Conservation (phyloP, 1,140 invertebrate genomes). For the Papilio machaon region DNA sequence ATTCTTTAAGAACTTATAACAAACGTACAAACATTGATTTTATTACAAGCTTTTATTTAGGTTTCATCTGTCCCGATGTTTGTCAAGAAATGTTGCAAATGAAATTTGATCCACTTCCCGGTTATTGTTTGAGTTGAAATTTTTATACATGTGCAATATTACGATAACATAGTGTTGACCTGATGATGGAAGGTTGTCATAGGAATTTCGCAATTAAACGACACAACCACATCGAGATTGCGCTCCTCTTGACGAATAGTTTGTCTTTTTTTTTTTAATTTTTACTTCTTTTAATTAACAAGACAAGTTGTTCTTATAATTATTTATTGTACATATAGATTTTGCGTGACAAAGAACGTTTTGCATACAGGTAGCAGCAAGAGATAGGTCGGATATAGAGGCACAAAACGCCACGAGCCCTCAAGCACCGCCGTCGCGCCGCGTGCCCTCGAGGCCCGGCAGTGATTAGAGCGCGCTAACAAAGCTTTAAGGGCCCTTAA, state of each 20-base stretch:
- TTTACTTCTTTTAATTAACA: too few species aligned
- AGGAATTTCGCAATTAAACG: too few species aligned
- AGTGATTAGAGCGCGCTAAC: conserved; percentile 80
- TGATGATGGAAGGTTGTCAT: too few species aligned
- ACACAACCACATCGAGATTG: too few species aligned
- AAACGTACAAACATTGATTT: not conserved
- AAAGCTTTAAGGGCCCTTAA: conserved; percentile 77
- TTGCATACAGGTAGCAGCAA: conserved; percentile 53
- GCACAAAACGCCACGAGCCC: conserved; percentile 77
- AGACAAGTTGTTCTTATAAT: not conserved
- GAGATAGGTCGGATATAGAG: conserved; percentile 62
- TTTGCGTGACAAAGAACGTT: conserved; percentile 24
- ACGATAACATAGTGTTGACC: too few species aligned
- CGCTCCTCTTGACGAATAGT: too few species aligned
- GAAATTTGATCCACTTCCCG: too few species aligned
- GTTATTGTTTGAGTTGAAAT: too few species aligned
- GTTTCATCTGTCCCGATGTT: too few species aligned
- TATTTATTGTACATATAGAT: not conserved
- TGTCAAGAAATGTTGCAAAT: too few species aligned
- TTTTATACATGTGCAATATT: too few species aligned
- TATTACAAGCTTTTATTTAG: not conserved
- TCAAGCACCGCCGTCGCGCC: conserved; percentile 59
- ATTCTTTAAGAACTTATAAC: not conserved
- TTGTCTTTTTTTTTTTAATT: too few species aligned
- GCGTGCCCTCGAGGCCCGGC: conserved; percentile 71